Percentiles rank a stretch among this genome's conserved stretches.
phyloP scores from a whole-genome alignment of 2,888 invertebrate genomes.

The Poecilus cupreus region DNA sequence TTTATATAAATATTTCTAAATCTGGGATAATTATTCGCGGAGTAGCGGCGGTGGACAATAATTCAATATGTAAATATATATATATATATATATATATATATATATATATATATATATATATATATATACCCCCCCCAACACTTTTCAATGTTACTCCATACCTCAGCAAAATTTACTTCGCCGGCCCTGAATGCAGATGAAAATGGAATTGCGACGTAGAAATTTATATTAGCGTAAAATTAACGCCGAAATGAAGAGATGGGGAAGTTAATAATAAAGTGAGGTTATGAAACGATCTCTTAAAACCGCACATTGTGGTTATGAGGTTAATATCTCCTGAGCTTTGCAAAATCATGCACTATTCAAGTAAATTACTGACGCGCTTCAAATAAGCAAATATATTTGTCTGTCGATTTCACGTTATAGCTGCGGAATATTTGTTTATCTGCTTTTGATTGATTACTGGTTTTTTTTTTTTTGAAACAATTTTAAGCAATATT shows the following conservation, averaged over 20 bases:
- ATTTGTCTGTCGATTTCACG: background rate
- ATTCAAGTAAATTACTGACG: conserved; percentile 15
- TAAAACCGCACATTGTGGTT: conserved; percentile 19
- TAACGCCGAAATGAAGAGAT: conserved; percentile 11
- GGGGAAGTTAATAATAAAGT: conserved; percentile 25
- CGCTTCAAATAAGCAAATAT: conserved; percentile 1
- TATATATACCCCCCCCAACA: too few relatives aligned
- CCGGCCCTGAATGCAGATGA: background rate
- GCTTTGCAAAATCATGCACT: conserved; percentile 10
- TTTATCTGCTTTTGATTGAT: conserved; percentile 13
- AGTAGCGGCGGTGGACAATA: too few relatives aligned
- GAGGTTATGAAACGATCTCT: conserved; percentile 18
- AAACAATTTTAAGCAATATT: too few relatives aligned
- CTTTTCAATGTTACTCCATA: background rate
- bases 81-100: too few relatives aligned
- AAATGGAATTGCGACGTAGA: background rate
- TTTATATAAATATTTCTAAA: too few relatives aligned
- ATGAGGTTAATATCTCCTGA: conserved; percentile 8
- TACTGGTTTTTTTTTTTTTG: too few relatives aligned
- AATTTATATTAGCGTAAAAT: background rate
- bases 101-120: too few relatives aligned
- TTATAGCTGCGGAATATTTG: background rate
- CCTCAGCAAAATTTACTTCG: background rate
- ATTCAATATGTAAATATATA: too few relatives aligned
- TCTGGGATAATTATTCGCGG: too few relatives aligned